phyloP scores from a whole-genome alignment of 1,140 invertebrate genomes.

The Rhopalosiphum maidis region DNA sequence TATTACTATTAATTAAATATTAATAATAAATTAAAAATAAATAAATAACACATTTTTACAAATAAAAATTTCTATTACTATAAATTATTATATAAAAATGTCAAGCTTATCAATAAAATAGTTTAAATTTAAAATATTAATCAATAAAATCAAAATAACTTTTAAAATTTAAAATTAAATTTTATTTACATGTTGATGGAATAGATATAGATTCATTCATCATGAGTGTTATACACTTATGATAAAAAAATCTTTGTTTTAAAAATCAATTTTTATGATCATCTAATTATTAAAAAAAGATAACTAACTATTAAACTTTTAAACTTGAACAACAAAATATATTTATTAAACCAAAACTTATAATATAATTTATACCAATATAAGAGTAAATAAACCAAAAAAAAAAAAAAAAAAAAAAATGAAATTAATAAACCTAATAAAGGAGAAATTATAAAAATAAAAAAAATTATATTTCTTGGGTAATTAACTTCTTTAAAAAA shows the following conservation, averaged over 20 bases:
- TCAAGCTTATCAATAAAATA: conserved; percentile 47
- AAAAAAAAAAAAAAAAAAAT: not conserved
- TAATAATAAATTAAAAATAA: conserved; percentile 32
- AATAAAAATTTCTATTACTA: conserved; percentile 39
- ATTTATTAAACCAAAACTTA: no score
- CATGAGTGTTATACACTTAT: no score
- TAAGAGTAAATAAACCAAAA: no score
- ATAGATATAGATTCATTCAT: no score
- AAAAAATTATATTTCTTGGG: not conserved
- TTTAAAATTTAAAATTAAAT: conserved; percentile 58
- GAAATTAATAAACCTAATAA: not conserved
- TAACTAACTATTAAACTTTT: no score
- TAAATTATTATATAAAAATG: conserved; percentile 35
- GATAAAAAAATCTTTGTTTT: no score
- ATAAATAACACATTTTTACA: conserved; percentile 34
- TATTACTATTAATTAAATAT: conserved; percentile 3
- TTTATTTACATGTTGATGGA: no score
- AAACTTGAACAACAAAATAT: no score
- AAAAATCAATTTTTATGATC: no score
- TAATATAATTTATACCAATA: no score
- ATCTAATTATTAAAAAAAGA: no score
- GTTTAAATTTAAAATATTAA: conserved; percentile 48
- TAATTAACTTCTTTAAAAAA: conserved; percentile 60
- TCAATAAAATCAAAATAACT: conserved; percentile 60
- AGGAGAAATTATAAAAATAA: conserved; percentile 2